phyloP scores from a whole-genome alignment of 1,140 invertebrate genomes.

The Drosophila bipectinata region DNA sequence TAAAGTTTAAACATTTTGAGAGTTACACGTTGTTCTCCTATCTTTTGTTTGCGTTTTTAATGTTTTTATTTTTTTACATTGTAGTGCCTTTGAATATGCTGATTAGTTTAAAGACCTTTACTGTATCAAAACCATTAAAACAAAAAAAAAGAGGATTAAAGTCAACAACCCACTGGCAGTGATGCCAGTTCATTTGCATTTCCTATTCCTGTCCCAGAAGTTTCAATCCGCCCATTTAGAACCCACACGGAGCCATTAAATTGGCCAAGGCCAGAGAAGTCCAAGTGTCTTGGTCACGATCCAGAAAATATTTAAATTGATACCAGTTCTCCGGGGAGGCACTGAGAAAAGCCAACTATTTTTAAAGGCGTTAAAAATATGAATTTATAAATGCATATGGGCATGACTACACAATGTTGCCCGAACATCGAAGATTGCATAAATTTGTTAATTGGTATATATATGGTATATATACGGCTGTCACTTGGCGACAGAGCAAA shows the following conservation, averaged over 20 bases:
- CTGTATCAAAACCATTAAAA: neutral
- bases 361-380: neutral
- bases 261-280: constrained; percentile 38
- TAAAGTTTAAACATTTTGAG: no score
- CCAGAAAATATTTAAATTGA: constrained; percentile 42
- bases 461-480: constrained; percentile 71
- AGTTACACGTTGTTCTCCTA: no score
- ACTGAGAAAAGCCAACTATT: constrained; percentile 24
- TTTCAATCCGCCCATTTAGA: constrained; percentile 14
- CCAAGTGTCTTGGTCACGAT: constrained; percentile 43
- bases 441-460: constrained; percentile 77
- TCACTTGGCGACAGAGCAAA: constrained; percentile 48
- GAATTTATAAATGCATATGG: constrained; percentile 16
- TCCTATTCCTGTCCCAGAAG: constrained; percentile 17
- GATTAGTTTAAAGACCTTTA: constrained; percentile 11
- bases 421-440: constrained; percentile 56
- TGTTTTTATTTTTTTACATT: neutral
- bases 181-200: constrained; percentile 9
- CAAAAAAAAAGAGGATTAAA: neutral
- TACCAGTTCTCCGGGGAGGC: constrained; percentile 16
- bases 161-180: constrained; percentile 15
- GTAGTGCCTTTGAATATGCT: neutral
- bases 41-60: neutral
- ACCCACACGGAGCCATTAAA: constrained; percentile 17
- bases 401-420: constrained; percentile 10